Evolutionary conservation across 2,888 invertebrate species (phyloP).

Genomic region (Yponomeuta sedellus): DNA sequence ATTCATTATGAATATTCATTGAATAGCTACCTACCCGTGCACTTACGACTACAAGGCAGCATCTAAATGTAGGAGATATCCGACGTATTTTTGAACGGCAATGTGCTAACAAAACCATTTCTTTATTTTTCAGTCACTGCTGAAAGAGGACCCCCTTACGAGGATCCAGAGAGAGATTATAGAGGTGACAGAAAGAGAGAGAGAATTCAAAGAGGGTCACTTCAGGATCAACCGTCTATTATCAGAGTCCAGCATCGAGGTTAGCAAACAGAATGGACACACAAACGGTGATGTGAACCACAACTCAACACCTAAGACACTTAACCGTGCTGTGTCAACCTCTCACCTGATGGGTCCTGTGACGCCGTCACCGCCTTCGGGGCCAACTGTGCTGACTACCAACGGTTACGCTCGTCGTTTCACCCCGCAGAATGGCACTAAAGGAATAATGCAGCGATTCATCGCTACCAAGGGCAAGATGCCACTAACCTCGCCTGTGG

Average conservation of each 20-base stretch:
- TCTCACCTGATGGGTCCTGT: conserved; percentile 62
- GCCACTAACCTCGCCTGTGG: conserved; percentile 38
- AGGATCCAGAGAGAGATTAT: conserved; percentile 93
- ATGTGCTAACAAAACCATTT: not conserved
- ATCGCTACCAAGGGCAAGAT: conserved; percentile 87
- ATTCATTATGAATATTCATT: too few species aligned
- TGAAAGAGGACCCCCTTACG: conserved; percentile 83
- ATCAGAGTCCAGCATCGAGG: conserved; percentile 67
- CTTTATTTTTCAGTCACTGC: conserved; percentile 58
- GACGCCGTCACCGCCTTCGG: conserved; percentile 50
- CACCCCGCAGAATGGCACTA: conserved; percentile 80
- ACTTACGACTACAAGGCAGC: too few species aligned
- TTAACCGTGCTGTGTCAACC: conserved; percentile 65
- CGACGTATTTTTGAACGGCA: not conserved
- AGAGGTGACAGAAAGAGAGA: conserved; percentile 89
- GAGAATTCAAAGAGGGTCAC: conserved; percentile 83
- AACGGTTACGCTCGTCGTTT: conserved; percentile 78
- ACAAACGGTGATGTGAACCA: conserved; percentile 51
- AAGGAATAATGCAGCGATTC: conserved; percentile 91
- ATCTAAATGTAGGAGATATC: too few species aligned
- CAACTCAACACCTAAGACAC: conserved; percentile 31
- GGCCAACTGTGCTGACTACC: conserved; percentile 53
- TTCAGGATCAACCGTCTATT: conserved; percentile 62
- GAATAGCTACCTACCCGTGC: too few species aligned
- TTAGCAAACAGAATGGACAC: conserved; percentile 65